These are phyloP conservation scores for Dipodomys ordii DNA, from an alignment of 2,113 vertebrate genomes.

Conservation along the genomic window DNA sequence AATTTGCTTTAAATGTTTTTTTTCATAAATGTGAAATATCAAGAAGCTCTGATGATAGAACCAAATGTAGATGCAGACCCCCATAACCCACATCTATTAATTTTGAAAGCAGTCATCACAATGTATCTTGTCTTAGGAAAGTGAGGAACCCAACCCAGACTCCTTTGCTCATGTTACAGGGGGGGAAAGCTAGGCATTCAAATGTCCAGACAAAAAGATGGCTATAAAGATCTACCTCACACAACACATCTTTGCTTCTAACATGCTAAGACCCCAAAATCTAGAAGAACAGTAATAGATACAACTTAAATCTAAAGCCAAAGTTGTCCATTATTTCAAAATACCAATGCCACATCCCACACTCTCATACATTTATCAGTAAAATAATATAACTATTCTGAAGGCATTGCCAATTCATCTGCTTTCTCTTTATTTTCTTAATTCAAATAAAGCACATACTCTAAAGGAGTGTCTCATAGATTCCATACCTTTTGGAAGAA, in stretches of 20 bases:
- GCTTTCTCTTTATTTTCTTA: background rate
- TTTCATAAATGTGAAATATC: conserved; percentile 4
- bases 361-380: background rate
- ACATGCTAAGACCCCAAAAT: conserved; percentile 6
- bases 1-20: conserved; percentile 27
- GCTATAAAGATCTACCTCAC: background rate
- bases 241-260: conserved; percentile 17
- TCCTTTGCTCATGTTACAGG: background rate
- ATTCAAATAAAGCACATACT: background rate
- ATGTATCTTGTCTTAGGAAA: conserved; percentile 17
- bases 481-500: no score
- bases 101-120: conserved; percentile 15
- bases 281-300: background rate
- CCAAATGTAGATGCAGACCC: background rate
- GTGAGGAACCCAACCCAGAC: background rate
- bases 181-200: conserved; percentile 10
- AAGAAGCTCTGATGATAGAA: conserved; percentile 32
- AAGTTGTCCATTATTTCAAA: conserved; percentile 20
- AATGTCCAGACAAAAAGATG: background rate
- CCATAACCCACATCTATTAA: background rate
- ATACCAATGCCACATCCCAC: background rate
- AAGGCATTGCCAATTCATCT: background rate
- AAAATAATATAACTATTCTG: background rate
- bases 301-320: background rate
- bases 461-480: background rate